phyloP scores from a whole-genome alignment of 1,140 invertebrate genomes.

The Caenorhabditis tropicalis region DNA sequence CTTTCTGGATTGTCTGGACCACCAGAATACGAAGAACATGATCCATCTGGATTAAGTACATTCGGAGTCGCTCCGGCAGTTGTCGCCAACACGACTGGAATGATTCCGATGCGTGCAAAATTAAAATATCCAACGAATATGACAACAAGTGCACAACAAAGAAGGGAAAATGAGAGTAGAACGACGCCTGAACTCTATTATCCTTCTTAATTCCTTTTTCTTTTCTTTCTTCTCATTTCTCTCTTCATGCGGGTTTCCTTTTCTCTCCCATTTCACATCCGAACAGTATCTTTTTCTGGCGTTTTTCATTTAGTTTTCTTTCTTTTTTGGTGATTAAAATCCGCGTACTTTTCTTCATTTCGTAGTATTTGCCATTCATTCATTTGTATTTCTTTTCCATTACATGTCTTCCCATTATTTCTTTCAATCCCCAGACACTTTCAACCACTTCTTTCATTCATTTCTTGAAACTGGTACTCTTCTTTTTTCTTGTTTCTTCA shows the following conservation, averaged over 20 bases:
- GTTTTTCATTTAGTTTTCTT: neutral
- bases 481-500: neutral
- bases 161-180: neutral
- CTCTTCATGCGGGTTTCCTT: neutral
- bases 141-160: neutral
- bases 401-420: neutral
- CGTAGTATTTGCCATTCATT: conserved; percentile 7
- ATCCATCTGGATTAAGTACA: conserved; percentile 2
- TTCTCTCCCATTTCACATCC: neutral
- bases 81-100: conserved; percentile 9
- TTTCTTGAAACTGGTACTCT: neutral
- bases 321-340: neutral
- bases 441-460: neutral
- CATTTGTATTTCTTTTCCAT: neutral
- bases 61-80: conserved; percentile 7
- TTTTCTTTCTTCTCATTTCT: neutral
- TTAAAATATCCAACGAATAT: conserved; percentile 40
- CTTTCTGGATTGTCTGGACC: conserved; percentile 27
- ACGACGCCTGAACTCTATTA: neutral
- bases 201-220: neutral
- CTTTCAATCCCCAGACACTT: neutral
- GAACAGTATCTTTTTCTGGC: neutral
- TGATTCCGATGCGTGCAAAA: conserved; percentile 50
- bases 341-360: neutral
- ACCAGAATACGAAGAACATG: conserved; percentile 28